phyloP scores from a whole-genome alignment of 2,113 vertebrate species.

The Ascaphus truei region DNA sequence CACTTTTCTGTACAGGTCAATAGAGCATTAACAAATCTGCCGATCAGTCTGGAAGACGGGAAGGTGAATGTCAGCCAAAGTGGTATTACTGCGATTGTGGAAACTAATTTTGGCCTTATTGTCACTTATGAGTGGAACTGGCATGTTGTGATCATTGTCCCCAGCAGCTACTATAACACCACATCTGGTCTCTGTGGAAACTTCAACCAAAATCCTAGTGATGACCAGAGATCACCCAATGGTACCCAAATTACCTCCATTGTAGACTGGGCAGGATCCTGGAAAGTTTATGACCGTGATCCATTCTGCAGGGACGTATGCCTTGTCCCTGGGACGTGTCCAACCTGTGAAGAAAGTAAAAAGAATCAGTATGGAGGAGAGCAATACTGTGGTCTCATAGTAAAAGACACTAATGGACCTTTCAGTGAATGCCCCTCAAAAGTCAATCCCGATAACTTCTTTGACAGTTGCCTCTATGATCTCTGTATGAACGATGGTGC shows the following conservation, averaged over 20 bases:
- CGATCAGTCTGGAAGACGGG: conserved; percentile 37
- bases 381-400: not conserved
- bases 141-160: conserved; percentile 20
- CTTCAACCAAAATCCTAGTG: conserved; percentile 40
- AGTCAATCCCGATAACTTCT: conserved; percentile 51
- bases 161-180: conserved; percentile 43
- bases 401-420: not conserved
- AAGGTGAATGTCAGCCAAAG: conserved; percentile 32
- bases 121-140: conserved; percentile 42
- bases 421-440: conserved; percentile 44
- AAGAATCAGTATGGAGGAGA: not conserved
- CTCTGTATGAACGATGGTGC: conserved; percentile 57
- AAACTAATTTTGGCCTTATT: conserved; percentile 31
- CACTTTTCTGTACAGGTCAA: not conserved
- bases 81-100: conserved; percentile 45
- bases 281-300: not conserved
- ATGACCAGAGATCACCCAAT: not conserved
- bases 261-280: not conserved
- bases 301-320: not conserved
- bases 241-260: not conserved
- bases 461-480: conserved; percentile 60
- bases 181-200: conserved; percentile 47
- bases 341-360: not conserved
- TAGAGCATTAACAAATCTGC: conserved; percentile 8
- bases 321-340: not conserved